Conservation (phyloP, 2,888 invertebrate genomes). For the Drosophila colorata region DNA sequence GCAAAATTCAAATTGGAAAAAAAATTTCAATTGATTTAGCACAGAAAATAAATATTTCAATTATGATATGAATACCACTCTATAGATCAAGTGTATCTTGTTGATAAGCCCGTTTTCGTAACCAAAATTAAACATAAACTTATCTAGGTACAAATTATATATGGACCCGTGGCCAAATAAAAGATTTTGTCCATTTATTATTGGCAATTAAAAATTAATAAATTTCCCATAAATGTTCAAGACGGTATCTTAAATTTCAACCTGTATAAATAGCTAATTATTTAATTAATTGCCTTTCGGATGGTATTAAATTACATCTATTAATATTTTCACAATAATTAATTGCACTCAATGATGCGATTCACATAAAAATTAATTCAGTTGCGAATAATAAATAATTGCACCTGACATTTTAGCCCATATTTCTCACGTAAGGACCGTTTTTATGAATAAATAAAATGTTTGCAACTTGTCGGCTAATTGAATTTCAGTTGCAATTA, state of each 20-base stretch:
- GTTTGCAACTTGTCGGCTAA: slow-evolving; percentile 15
- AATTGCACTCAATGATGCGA: background rate
- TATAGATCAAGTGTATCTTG: background rate
- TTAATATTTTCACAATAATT: slow-evolving; percentile 2
- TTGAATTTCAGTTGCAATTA: slow-evolving; percentile 32
- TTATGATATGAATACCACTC: background rate
- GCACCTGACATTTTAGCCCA: background rate
- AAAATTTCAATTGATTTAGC: too few species aligned
- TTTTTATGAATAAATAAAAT: slow-evolving; percentile 12
- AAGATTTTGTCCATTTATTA: too few species aligned
- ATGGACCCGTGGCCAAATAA: too few species aligned
- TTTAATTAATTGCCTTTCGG: background rate
- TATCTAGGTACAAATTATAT: background rate
- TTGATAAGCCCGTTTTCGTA: background rate
- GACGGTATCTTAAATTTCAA: background rate
- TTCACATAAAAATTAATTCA: slow-evolving; percentile 6
- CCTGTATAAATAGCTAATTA: background rate
- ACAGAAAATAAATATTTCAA: too few species aligned
- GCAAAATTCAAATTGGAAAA: too few species aligned
- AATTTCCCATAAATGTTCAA: background rate
- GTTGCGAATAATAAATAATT: slow-evolving; percentile 6
- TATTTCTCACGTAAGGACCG: background rate
- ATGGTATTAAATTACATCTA: slow-evolving; percentile 2
- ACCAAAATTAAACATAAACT: background rate
- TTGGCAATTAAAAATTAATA: background rate